Conservation (phyloP, 1,140 invertebrate species). For the Apis mellifera region DNA sequence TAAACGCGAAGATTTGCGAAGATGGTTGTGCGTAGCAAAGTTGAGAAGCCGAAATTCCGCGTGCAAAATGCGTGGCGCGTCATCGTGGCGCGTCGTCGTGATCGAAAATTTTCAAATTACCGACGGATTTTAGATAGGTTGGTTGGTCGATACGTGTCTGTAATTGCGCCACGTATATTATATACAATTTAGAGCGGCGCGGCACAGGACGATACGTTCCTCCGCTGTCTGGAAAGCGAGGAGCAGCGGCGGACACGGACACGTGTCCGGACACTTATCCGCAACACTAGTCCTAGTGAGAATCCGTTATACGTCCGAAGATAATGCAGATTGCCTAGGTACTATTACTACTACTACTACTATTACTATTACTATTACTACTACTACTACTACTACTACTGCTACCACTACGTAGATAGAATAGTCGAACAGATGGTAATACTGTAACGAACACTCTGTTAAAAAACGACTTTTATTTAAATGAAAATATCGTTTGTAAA, state of each 20-base stretch:
- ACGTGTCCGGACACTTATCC: slow-evolving; percentile 31
- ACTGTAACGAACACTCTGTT: slow-evolving; percentile 61
- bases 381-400: no score
- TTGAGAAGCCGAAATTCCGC: slow-evolving; percentile 26
- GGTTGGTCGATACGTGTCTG: slow-evolving; percentile 25
- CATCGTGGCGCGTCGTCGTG: slow-evolving; percentile 28
- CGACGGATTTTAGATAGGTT: slow-evolving; percentile 27
- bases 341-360: no score
- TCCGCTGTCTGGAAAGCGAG: not conserved
- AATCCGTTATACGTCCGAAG: slow-evolving; percentile 37
- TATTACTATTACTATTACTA: no score
- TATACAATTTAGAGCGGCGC: not conserved
- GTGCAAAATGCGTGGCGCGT: no score
- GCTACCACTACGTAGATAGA: slow-evolving; percentile 18
- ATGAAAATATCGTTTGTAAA: slow-evolving; percentile 76
- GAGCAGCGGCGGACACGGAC: not conserved
- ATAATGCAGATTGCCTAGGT: slow-evolving; percentile 45
- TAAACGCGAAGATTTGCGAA: slow-evolving; percentile 39
- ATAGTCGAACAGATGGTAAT: slow-evolving; percentile 28
- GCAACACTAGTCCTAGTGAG: slow-evolving; percentile 68
- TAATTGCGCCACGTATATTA: not conserved
- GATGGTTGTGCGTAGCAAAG: slow-evolving; percentile 1
- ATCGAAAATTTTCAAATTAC: slow-evolving; percentile 7
- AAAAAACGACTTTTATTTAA: slow-evolving; percentile 76
- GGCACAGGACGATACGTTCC: not conserved